phyloP scores from a whole-genome alignment of 2,888 invertebrate genomes.

The Ormyrus nitidulus region DNA sequence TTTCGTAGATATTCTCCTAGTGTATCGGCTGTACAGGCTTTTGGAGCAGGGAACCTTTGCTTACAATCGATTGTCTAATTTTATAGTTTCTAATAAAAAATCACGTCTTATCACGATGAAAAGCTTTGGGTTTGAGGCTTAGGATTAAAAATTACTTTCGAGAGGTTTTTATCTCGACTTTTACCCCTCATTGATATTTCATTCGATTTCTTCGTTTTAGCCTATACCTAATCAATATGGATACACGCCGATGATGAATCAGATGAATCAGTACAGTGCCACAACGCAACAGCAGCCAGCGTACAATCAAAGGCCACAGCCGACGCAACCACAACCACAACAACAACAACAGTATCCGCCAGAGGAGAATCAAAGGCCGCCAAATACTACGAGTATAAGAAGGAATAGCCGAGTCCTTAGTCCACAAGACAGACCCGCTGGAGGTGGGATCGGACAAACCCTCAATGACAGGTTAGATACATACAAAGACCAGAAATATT shows the following conservation, averaged over 20 bases:
- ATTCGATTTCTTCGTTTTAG: constrained; percentile 58
- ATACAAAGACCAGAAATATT: background rate
- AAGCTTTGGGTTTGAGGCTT: constrained; percentile 47
- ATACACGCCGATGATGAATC: constrained; percentile 60
- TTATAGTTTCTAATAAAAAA: constrained; percentile 16
- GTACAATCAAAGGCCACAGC: constrained; percentile 60
- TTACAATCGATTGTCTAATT: constrained; percentile 28
- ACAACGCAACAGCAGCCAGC: constrained; percentile 61
- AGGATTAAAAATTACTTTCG: constrained; percentile 18
- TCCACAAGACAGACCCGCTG: constrained; percentile 70
- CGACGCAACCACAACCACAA: constrained; percentile 65
- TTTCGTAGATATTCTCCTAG: constrained; percentile 24
- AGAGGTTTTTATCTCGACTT: background rate
- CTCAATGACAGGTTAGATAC: constrained; percentile 71
- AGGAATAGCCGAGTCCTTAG: constrained; percentile 72
- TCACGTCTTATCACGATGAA: constrained; percentile 24
- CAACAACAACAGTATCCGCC: constrained; percentile 69
- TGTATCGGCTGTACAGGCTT: constrained; percentile 23
- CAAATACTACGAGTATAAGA: constrained; percentile 71
- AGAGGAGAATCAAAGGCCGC: constrained; percentile 66
- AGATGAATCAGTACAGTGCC: constrained; percentile 69
- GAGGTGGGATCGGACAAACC: constrained; percentile 67
- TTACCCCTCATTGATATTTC: background rate
- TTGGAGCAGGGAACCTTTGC: constrained; percentile 28
- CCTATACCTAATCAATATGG: constrained; percentile 68